Percentiles rank a stretch among this genome's conserved stretches.
Evolutionary conservation across 1,140 invertebrate species (phyloP).

Genomic region (Plectus sambesii): DNA sequence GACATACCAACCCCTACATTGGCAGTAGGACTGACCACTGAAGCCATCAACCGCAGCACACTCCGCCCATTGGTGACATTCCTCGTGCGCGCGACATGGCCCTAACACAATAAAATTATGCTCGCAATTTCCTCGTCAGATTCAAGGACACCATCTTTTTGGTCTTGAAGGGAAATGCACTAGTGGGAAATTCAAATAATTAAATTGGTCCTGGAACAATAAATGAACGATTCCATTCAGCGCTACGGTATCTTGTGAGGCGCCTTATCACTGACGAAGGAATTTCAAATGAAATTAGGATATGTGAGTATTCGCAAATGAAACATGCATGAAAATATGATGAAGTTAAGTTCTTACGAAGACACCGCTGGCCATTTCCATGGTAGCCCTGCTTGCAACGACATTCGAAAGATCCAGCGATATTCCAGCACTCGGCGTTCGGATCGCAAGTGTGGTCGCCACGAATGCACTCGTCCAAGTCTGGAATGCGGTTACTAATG

Average conservation of each 20-base stretch:
- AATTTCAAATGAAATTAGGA: too few species aligned
- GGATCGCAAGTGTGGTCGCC: constrained; percentile 64
- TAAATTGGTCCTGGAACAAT: too few species aligned
- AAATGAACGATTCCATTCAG: too few species aligned
- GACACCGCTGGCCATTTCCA: constrained; percentile 51
- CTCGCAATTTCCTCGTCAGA: constrained; percentile 3
- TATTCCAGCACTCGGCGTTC: constrained; percentile 71
- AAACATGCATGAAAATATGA: constrained; percentile 10
- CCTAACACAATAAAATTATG: constrained; percentile 13
- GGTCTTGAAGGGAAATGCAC: neutral
- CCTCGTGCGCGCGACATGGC: constrained; percentile 24
- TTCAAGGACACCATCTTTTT: neutral
- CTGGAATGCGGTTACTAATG: constrained; percentile 53
- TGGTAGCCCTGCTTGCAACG: constrained; percentile 57
- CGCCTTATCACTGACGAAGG: too few species aligned
- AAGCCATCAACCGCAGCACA: constrained; percentile 15
- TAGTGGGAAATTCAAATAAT: too few species aligned
- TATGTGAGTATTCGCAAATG: too few species aligned
- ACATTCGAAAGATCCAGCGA: constrained; percentile 65
- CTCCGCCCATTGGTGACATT: constrained; percentile 29
- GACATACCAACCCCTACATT: constrained; percentile 28
- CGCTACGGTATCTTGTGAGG: too few species aligned
- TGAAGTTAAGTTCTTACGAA: constrained; percentile 26
- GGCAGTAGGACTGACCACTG: constrained; percentile 15
- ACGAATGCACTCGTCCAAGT: constrained; percentile 72